Conservation (phyloP, 2,797 vertebrate genomes). For the Agapornis canus region DNA sequence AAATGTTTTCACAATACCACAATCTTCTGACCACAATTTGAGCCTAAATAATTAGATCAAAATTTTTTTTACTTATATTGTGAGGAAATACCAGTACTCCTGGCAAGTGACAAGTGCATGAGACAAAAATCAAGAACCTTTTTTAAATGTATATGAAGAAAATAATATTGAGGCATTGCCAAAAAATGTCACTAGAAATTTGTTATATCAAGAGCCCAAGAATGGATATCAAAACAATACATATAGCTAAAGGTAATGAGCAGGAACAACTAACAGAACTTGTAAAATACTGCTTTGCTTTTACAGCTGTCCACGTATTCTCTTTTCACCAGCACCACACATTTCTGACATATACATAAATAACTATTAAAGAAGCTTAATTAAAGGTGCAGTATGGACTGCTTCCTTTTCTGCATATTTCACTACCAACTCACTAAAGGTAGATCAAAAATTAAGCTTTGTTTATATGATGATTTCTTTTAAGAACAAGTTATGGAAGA, state of each 20-base stretch:
- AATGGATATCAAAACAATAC: not conserved
- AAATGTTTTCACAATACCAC: not conserved
- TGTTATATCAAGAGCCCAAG: not conserved
- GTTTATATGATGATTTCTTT: conserved; percentile 63
- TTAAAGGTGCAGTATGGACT: conserved; percentile 23
- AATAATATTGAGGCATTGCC: conserved; percentile 31
- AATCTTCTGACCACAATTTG: not conserved
- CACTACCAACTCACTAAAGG: conserved; percentile 35
- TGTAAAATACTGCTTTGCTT: not conserved
- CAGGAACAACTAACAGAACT: conserved; percentile 15
- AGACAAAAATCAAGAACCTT: not conserved
- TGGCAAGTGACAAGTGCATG: not conserved
- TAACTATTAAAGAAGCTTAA: conserved; percentile 68
- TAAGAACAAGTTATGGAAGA: conserved; percentile 45
- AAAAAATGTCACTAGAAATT: conserved; percentile 13
- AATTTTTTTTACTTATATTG: not conserved
- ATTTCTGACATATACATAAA: conserved; percentile 41
- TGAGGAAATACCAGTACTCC: not conserved
- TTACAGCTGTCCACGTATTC: conserved; percentile 15
- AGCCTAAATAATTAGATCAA: not conserved
- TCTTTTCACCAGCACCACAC: not conserved
- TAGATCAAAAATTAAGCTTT: conserved; percentile 63
- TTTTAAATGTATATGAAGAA: conserved; percentile 40
- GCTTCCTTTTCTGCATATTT: conserved; percentile 53
- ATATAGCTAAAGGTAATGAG: conserved; percentile 24